These are phyloP conservation scores for Shargacucullia verbasci DNA, from an alignment of 2,888 invertebrate species.

Conservation along the genomic window DNA sequence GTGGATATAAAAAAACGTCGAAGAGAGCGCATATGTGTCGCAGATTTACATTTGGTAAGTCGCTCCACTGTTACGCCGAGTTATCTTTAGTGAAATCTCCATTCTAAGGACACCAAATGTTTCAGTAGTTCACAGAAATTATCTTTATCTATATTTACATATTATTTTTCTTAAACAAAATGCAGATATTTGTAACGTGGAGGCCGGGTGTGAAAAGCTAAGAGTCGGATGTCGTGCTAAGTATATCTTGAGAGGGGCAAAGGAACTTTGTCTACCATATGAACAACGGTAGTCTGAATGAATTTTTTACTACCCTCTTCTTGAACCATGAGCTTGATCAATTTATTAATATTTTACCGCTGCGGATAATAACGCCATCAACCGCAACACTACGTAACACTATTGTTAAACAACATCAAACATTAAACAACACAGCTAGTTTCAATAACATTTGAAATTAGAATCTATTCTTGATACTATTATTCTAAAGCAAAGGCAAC, in stretches of 20 bases:
- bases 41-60: slow-evolving; percentile 63
- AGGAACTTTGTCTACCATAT: no score
- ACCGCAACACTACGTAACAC: no score
- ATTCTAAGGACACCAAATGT: slow-evolving; percentile 47
- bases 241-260: no score
- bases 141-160: not conserved
- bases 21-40: slow-evolving; percentile 69
- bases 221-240: no score
- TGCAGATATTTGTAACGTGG: no score
- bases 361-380: no score
- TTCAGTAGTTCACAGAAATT: not conserved
- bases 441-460: slow-evolving; percentile 33
- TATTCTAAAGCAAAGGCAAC: slow-evolving; percentile 28
- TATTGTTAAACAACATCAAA: slow-evolving; percentile 17
- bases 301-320: no score
- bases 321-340: no score
- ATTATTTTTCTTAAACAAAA: not conserved
- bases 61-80: slow-evolving; percentile 33
- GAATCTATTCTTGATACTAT: slow-evolving; percentile 40
- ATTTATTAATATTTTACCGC: no score
- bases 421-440: slow-evolving; percentile 20
- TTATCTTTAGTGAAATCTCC: slow-evolving; percentile 45
- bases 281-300: no score
- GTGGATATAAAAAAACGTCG: slow-evolving; percentile 62
- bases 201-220: no score